A percentile compares a stretch with the other conserved stretches of the same genome.
phyloP scores from a whole-genome alignment of 1,140 invertebrate genomes.

The Tetramorium parvispinum region DNA sequence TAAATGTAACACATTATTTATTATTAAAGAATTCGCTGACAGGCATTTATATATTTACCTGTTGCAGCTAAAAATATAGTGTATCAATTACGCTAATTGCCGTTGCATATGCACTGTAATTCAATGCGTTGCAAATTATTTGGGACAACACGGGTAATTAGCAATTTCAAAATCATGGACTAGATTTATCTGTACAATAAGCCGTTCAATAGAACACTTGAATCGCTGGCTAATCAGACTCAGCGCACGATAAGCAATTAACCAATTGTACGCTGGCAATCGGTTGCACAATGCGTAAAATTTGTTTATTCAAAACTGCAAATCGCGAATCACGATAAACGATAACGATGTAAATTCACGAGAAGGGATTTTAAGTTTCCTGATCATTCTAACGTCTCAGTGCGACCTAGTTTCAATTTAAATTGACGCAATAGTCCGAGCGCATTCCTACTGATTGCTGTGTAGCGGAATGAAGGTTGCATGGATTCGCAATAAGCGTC shows the following conservation, averaged over 20 bases:
- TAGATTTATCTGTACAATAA: neutral
- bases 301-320: neutral
- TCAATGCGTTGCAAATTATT: constrained; percentile 14
- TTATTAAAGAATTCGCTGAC: constrained; percentile 9
- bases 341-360: constrained; percentile 42
- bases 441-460: constrained; percentile 45
- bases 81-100: constrained; percentile 36
- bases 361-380: constrained; percentile 43
- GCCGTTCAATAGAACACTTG: constrained; percentile 15
- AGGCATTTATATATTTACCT: constrained; percentile 21
- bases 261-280: constrained; percentile 2
- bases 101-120: neutral
- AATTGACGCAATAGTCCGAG: constrained; percentile 54
- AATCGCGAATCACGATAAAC: constrained; percentile 40
- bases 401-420: constrained; percentile 56
- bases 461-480: constrained; percentile 36
- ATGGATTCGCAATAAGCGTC: constrained; percentile 35
- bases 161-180: neutral
- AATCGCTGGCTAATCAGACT: neutral
- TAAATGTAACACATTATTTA: constrained; percentile 20
- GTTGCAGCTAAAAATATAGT: neutral
- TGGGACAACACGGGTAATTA: constrained; percentile 6
- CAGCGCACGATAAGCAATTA: constrained; percentile 33
- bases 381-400: constrained; percentile 38
- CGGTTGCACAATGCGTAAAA: constrained; percentile 29